Evolutionary conservation across 2,113 vertebrate species (phyloP).

Genomic region (Cebidichthys violaceus): DNA sequence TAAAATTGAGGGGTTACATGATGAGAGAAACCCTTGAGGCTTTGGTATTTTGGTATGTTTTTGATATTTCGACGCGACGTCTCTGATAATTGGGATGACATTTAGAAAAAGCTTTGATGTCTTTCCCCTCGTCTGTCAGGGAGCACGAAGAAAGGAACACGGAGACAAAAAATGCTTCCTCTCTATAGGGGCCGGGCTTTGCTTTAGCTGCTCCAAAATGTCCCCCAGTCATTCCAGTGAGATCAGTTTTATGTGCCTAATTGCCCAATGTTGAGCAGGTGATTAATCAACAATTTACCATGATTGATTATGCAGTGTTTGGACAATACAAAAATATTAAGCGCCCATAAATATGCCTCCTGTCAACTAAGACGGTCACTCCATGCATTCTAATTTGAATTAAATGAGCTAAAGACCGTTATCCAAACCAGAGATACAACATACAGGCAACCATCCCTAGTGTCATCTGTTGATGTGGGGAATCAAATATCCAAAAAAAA

Average conservation of each 20-base stretch:
- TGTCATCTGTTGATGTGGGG: constrained; percentile 5
- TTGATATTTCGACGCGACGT: constrained; percentile 62
- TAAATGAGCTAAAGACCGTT: constrained; percentile 1
- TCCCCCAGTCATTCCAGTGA: constrained; percentile 7
- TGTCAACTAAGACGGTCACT: neutral
- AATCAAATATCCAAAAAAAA: neutral
- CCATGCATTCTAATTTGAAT: constrained; percentile 21
- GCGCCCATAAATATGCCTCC: neutral
- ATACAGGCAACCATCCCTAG: neutral
- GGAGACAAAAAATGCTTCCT: constrained; percentile 26
- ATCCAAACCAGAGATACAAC: constrained; percentile 10
- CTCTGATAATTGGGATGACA: constrained; percentile 76
- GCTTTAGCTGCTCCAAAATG: constrained; percentile 24
- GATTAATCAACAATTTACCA: constrained; percentile 20
- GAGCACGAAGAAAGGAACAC: constrained; percentile 17
- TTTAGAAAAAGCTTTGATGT: constrained; percentile 71
- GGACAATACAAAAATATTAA: constrained; percentile 14
- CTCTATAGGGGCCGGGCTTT: neutral
- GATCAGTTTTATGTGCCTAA: constrained; percentile 7
- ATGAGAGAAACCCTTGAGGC: constrained; percentile 58
- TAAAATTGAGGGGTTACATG: constrained; percentile 47
- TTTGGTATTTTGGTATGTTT: constrained; percentile 70
- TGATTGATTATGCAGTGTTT: constrained; percentile 12
- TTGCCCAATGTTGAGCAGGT: constrained; percentile 15
- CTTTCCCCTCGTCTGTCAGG: constrained; percentile 46